A percentile compares a stretch with the other conserved stretches of the same genome.
Conservation (phyloP, 2,888 invertebrate genomes). For the Callinectes sapidus region DNA sequence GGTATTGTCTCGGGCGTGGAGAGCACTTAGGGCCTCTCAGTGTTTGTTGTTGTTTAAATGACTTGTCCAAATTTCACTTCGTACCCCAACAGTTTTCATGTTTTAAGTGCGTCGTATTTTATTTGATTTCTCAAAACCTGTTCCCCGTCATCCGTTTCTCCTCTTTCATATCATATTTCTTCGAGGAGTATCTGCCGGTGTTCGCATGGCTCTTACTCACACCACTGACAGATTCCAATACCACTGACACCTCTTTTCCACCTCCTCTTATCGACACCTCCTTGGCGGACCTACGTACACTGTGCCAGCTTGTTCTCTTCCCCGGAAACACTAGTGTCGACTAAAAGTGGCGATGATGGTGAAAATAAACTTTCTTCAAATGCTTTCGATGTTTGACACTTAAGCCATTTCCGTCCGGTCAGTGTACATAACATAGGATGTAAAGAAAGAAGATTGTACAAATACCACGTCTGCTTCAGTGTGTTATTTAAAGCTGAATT, state of each 20-base stretch:
- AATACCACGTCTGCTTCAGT: background rate
- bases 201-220: background rate
- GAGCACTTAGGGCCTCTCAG: background rate
- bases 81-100: background rate
- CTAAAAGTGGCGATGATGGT: background rate
- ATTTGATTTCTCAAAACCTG: too few species aligned
- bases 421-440: background rate
- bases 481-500: background rate
- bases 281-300: background rate
- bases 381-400: background rate
- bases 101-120: background rate
- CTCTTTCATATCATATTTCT: background rate
- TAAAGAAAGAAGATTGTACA: background rate
- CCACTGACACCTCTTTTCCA: background rate
- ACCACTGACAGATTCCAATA: background rate
- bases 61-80: background rate
- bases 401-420: conserved; percentile 1
- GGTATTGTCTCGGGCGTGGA: background rate
- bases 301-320: background rate
- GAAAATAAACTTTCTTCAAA: background rate
- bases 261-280: background rate
- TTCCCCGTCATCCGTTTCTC: background rate
- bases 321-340: background rate
- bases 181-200: background rate
- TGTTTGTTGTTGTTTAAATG: background rate